Evolutionary conservation across 2,797 vertebrate genomes (phyloP), one percentile per base, ranked within the genome.

Genomic region (Rhinogobio ventralis): DNA sequence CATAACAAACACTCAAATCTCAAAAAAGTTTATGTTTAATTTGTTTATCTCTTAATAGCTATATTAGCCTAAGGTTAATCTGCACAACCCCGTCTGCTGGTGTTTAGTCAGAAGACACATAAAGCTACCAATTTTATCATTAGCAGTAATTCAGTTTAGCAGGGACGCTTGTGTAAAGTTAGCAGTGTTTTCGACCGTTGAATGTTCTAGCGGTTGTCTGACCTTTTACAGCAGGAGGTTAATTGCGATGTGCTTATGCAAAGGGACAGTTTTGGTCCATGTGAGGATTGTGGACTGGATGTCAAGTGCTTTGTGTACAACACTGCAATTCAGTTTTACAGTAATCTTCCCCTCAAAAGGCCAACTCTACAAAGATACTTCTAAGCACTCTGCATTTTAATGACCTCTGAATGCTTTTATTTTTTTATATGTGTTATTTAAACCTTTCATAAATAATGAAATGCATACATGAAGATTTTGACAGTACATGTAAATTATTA

Each of bases 221-320:
- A 92, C 92, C 93, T 83, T 45, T 55, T 39, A 87, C 81, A 84
- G 83, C 89, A 85, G 75, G 75, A 89, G 93, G 94, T 95, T 95
- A 95, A 95, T 96, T 95, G 91, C 91, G 88, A 91, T 91, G 91
- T 90, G 89, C 90, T 91, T 78, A 88, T 85, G 88, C 90, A 91
- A 87, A 89, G 84, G 81, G 88, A 87, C 82, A 81, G 90, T 88
- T 91, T 91, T 90, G 86, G 88, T 83, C 87, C 78, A 86, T 91
- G 88, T 85, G 87, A 88, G 90, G 90, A 84, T 66, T 89, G 79
- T 30, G 79, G 83, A 91, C 42, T 57, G 88, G 88, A 87, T 87
- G 82, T 87, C 82, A 89, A 93, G 93, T 88, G 90, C 90, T 92
- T 89, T 90, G 87, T 92, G 91, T 91, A 88, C 86, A 72, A 73